Base-by-base conservation (phyloP, 2,888 invertebrate species). In the Trimorus sp. region DNA sequence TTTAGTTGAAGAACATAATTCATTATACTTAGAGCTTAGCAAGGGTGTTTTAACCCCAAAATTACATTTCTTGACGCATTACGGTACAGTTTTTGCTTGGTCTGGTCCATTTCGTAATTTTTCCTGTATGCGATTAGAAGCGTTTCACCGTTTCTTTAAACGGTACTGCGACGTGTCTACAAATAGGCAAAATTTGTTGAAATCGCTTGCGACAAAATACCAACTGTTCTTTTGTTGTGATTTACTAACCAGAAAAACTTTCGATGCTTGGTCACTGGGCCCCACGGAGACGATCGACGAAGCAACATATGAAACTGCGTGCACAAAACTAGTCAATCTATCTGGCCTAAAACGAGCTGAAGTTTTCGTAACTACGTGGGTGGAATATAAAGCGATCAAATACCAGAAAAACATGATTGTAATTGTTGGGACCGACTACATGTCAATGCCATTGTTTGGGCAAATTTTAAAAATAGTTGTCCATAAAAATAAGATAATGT, bases 1-100 rank as follows among this genome's bases (percentile, higher is more conserved):
- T 37, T 48, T 62, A 12, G 45, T 62, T n/a, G n/a, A 40, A 40
- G 62, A 71, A 60, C 71, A 60, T 56, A 60, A 73, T 73, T 6
- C 54, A 0, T 38, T 73, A 15, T 81, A 60, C 48, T 15, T 60
- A 42, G 37, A 71, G 37, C 51, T 65, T 16, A 58, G 45, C 38
- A 38, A 71, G 12, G 58, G 42, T 45, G 15, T 3, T 26, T 54
- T 66, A 14, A 66, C 58, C 9, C 71, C 74, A 26, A 74, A 79
- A 75, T 63, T 63, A 11, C 79, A 79, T 15, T 62, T 69, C n/a
- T 42, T 74, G 14, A 53, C 63, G 11, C 79, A 80, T 56, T 75
- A 80, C 48, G 38, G 45, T 1, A 37, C 65, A 6, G 58, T 80
- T 11, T 69, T 75, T 73, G 26, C 62, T 15, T 53, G 65, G 42